Evolutionary conservation across 2,888 invertebrate genomes (phyloP), one percentile per base, ranked within the genome.

Genomic region (Meiosimyza platycephala): DNA sequence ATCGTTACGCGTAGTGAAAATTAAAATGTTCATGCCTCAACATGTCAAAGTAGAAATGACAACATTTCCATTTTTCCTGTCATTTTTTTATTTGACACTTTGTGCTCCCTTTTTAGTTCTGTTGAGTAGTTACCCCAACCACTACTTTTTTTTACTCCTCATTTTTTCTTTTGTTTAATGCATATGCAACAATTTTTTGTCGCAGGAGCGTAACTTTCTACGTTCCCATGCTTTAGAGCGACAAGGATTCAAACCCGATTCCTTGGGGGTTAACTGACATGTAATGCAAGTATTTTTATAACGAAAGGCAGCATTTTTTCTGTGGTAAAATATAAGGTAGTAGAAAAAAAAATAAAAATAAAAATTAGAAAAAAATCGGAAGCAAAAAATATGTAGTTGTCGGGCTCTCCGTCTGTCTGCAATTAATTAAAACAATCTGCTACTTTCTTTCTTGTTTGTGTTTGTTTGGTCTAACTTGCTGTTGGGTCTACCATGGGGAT

Each of bases 401-500:
- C 47, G 57, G 40, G 4, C 60, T 65, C 16, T 11, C 54, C 15
- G 66, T 55, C 40, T 16, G 64, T 55, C 65, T 65, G 51, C 48
- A 51, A 65, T 65, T 71, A 71, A 71, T 71, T 71, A 63, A 63
- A 71, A 55, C 64, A 64, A 64, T 47, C 55, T 69, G 69, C 50
- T 62, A 15, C 64, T 18, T 3, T 47, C 40, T 16, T 50, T 11
- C 50, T 40, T 18, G 48, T 9, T 11, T 50, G 51, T 50, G 40
- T 15, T 47, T 57, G 33, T 33, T 33, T n/a, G 12, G 60, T 9
- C 60, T 64, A 22, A 18, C 47, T 33, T 16, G 33, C 40, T 47
- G 48, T 12, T 47, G 28, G 9, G 13, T 7, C 54, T 18, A 28
- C 15, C 40, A 22, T n/a, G 28, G 59, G 40, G 60, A 66, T 66